A percentile compares a stretch with the other conserved stretches of the same genome.
phyloP scores from a whole-genome alignment of 2,797 vertebrate species.

The Glossophaga mutica region DNA sequence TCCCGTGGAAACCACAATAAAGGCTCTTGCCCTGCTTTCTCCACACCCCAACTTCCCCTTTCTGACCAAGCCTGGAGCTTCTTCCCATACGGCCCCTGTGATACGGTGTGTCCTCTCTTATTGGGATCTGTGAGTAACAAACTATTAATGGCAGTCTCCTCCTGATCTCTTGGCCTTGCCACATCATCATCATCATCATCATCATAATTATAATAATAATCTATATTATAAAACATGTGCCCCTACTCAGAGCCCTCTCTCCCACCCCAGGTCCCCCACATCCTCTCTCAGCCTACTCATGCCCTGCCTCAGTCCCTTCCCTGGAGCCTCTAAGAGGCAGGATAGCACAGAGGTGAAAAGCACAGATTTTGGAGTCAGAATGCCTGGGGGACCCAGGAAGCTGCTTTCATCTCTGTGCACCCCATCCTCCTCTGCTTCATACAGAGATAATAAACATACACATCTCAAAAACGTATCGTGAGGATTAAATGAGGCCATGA shows the following conservation, averaged over 20 bases:
- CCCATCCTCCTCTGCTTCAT: background rate
- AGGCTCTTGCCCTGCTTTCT: background rate
- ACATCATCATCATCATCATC: background rate
- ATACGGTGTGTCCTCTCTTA: background rate
- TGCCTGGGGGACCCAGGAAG: background rate
- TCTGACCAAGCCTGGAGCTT: background rate
- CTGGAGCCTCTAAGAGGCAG: background rate
- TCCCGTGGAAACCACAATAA: background rate
- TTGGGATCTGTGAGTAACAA: background rate
- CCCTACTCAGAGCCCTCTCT: background rate
- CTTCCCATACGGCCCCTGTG: background rate
- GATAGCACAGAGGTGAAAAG: accelerated
- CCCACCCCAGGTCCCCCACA: background rate
- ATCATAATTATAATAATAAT: background rate
- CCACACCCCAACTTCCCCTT: background rate
- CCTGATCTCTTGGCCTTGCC: background rate
- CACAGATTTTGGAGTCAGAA: too few relatives aligned
- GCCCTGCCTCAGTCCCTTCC: background rate
- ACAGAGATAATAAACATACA: background rate
- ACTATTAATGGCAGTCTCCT: background rate
- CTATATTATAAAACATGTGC: background rate
- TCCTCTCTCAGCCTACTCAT: background rate
- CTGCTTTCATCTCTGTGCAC: background rate
- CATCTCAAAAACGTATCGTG: background rate
- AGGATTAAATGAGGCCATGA: background rate